Base-by-base conservation (phyloP, 53 echinoderm and acorn worm genomes). In the Luidia sarsii region DNA sequence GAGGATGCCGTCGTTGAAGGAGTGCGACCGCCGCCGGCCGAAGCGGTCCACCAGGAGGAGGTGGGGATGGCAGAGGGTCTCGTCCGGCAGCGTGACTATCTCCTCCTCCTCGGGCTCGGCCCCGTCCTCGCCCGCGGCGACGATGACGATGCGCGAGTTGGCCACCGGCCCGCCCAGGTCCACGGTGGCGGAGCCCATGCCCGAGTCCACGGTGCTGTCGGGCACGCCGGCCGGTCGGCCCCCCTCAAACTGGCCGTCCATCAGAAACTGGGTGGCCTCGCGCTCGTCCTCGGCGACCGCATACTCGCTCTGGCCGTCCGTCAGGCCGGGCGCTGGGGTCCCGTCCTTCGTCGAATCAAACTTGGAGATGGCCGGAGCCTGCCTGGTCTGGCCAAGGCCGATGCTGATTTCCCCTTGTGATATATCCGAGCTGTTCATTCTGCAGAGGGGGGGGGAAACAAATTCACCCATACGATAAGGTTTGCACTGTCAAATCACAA, bases 371-470 rank as follows among this genome's bases (percentile, higher is more conserved):
- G 31, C 61, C 19, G 60, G 46, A 51, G 54, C 53, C 36, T 65
- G 67, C 34, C 43, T 27, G n/a, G n/a, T n/a, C 22, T 36, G 48
- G 51, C 70, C 45, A 38, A 87, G 49, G 34, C 87, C 87, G 1
- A 87, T 80, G 64, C 54, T 87, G 31, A 87, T 87, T 80, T 87
- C 87, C 64, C 80, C 80, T 61, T 87, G 87, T 64, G 87, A 87
- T 50, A 87, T 67, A 65, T 81, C 52, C 15, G 65, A 50, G 24
- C 65, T 65, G 25, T 65, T 31, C 65, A 81, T 66, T 55, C 81
- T 81, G 36, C 3, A n/a, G 57, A 18, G 28, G n/a, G n/a, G 30
- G 4, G n/a, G 9, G 24, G 20, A 35, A 11, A 7, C 41, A 41
- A 11, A 41, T 6, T 7, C 41, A 41, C 11, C 41, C 41, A 41